Evolutionary conservation across 1,140 invertebrate species (phyloP).

Genomic region (Drosophila biarmipes): DNA sequence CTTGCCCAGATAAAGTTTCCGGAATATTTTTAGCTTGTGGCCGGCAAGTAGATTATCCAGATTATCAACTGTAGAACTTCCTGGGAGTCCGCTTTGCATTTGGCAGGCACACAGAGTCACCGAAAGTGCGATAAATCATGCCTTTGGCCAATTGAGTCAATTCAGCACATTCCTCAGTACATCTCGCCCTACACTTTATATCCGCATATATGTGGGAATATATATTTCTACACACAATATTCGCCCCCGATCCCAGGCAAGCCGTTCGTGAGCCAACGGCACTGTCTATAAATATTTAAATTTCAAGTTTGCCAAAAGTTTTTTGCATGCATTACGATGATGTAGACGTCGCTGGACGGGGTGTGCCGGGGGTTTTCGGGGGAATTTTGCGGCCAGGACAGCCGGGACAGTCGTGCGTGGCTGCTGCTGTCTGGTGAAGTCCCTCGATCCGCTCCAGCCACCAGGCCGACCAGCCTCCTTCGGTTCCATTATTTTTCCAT

Average conservation of each 20-base stretch:
- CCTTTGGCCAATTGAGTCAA: constrained; percentile 80
- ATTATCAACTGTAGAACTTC: constrained; percentile 35
- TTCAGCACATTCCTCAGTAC: constrained; percentile 68
- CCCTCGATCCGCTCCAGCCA: not conserved
- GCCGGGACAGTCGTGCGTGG: constrained; percentile 49
- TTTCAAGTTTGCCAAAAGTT: constrained; percentile 83
- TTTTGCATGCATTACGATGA: constrained; percentile 77
- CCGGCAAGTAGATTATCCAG: constrained; percentile 43
- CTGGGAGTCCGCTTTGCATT: constrained; percentile 22
- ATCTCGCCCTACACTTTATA: not conserved
- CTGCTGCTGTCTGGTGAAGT: constrained; percentile 44
- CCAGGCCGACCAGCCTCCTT: constrained; percentile 20
- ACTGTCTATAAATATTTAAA: constrained; percentile 83
- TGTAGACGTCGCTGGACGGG: constrained; percentile 10
- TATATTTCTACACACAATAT: constrained; percentile 45
- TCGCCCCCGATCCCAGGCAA: constrained; percentile 10
- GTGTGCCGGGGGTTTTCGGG: not conserved
- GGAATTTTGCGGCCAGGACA: constrained; percentile 47
- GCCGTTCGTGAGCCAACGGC: constrained; percentile 49
- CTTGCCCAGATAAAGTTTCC: constrained; percentile 26
- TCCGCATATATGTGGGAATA: constrained; percentile 7
- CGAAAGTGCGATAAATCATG: constrained; percentile 74
- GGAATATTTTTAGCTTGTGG: constrained; percentile 46
- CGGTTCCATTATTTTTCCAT: constrained; percentile 10
- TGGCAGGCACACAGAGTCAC: constrained; percentile 27